Percentiles rank a stretch among this genome's conserved stretches.
Evolutionary conservation across 2,797 vertebrate species (phyloP).

Genomic region (Sebastes nivosus): DNA sequence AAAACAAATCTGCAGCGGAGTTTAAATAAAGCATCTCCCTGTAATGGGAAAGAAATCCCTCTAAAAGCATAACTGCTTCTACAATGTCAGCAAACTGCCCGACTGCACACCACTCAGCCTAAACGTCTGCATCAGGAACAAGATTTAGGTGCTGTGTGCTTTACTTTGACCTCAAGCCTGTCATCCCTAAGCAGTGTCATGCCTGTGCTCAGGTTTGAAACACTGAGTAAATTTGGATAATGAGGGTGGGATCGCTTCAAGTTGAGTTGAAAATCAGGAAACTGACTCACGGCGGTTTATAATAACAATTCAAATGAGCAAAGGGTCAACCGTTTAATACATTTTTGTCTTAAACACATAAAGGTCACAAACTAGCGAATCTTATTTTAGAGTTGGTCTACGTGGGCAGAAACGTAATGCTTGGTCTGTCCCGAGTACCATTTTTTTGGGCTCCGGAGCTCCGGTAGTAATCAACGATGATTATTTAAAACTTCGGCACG

Average conservation of each 20-base stretch:
- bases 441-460: too few species aligned
- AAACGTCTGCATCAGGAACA: conserved; percentile 17
- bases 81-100: conserved; percentile 46
- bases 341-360: conserved; percentile 18
- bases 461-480: too few species aligned
- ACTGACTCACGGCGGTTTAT: conserved; percentile 46
- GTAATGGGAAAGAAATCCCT: conserved; percentile 14
- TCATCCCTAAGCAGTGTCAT: background rate
- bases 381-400: conserved; percentile 16
- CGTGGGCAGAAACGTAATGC: too few species aligned
- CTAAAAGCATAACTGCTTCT: conserved; percentile 24
- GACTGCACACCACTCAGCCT: background rate
- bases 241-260: conserved; percentile 21
- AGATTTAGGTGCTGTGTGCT: background rate
- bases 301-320: conserved; percentile 56
- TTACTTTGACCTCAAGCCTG: background rate
- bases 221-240: conserved; percentile 40
- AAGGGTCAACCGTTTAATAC: conserved; percentile 30
- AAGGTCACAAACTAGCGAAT: conserved; percentile 45
- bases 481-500: too few species aligned
- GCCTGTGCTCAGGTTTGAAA: background rate
- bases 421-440: too few species aligned
- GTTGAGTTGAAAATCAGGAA: conserved; percentile 46
- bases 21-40: conserved; percentile 57
- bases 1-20: conserved; percentile 52